phyloP scores from a whole-genome alignment of 1,140 invertebrate genomes.

The Lepeophtheirus salmonis region DNA sequence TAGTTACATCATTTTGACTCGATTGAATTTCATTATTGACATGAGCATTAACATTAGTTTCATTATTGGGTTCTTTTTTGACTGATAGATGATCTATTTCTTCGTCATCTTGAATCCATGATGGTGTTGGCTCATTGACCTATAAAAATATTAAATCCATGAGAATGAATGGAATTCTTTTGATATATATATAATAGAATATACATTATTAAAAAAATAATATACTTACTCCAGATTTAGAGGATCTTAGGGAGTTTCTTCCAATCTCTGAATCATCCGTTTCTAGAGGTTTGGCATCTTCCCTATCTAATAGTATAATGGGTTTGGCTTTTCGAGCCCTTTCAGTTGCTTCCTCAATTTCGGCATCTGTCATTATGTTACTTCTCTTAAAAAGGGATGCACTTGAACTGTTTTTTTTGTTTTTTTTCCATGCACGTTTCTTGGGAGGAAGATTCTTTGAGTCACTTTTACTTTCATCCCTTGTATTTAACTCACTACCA shows the following conservation, averaged over 20 bases:
- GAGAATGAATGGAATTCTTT: not conserved
- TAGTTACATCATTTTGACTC: too few relatives aligned
- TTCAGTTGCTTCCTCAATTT: slow-evolving; percentile 12
- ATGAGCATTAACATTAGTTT: too few relatives aligned
- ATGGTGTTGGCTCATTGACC: not conserved
- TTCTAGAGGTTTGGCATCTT: not conserved
- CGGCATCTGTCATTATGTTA: slow-evolving; percentile 15
- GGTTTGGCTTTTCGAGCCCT: not conserved
- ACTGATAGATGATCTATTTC: too few relatives aligned
- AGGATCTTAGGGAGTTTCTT: not conserved
- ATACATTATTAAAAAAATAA: not conserved
- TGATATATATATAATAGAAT: not conserved
- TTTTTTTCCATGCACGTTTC: slow-evolving; percentile 3
- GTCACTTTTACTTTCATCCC: slow-evolving; percentile 2
- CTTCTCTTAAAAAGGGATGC: too few relatives aligned
- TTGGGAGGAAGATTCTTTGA: not conserved
- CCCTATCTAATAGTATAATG: not conserved
- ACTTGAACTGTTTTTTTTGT: too few relatives aligned
- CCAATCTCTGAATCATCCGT: not conserved
- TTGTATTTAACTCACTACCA: not conserved
- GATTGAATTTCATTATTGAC: too few relatives aligned
- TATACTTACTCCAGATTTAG: not conserved
- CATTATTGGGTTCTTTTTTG: too few relatives aligned
- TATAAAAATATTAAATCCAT: not conserved
- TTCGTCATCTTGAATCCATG: too few relatives aligned